phyloP scores from a whole-genome alignment of 2,113 vertebrate species.

The Menura novaehollandiae region DNA sequence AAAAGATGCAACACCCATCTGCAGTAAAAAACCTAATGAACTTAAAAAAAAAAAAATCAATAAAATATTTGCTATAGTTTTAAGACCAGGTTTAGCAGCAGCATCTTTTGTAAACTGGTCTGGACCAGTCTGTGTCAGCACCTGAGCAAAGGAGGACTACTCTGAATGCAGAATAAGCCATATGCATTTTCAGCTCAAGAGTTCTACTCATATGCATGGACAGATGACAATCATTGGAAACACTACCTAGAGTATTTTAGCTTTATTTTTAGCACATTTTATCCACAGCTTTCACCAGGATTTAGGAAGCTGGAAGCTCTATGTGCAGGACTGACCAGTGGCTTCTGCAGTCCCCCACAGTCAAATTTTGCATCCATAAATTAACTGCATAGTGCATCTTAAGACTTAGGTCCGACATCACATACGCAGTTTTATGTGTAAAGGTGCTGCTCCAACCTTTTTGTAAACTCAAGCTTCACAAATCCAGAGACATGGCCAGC shows the following conservation, averaged over 20 bases:
- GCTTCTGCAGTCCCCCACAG: neutral
- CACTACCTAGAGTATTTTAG: neutral
- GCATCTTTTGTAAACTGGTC: neutral
- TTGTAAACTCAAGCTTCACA: neutral
- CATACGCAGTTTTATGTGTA: neutral
- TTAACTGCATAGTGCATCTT: neutral
- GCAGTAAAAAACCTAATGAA: neutral
- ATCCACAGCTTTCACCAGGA: neutral
- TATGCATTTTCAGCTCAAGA: neutral
- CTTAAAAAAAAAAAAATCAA: neutral
- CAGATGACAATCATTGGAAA: neutral
- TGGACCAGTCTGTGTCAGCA: neutral
- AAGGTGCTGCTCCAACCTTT: neutral
- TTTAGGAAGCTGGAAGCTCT: neutral
- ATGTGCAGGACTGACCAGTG: neutral
- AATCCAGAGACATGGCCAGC: neutral
- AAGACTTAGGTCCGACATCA: neutral
- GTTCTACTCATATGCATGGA: neutral
- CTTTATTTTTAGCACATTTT: neutral
- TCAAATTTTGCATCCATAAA: neutral
- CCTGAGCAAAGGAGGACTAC: neutral
- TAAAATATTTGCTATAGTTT: neutral
- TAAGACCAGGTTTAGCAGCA: neutral
- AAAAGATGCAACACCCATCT: neutral
- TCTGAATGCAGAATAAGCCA: neutral